Evolutionary conservation across 2,888 invertebrate species (phyloP), one percentile per base, ranked within the genome.

Genomic region (Vesta saturnalis): DNA sequence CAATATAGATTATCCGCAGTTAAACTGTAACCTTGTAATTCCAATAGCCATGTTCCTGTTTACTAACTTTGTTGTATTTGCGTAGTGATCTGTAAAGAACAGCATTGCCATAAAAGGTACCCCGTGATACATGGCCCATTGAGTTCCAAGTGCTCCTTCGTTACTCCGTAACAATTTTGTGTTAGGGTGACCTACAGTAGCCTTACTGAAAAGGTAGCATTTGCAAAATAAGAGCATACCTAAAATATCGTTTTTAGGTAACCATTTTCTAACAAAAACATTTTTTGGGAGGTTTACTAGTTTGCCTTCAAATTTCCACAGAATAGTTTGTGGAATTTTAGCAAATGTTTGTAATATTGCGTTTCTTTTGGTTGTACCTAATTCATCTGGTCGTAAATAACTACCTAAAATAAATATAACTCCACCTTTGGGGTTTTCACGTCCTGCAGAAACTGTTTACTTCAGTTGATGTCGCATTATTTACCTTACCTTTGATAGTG

Each of bases 341-440:
- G 74, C 69, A 70, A 85, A 84, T 4, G 80, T 80, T 0, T 72
- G 57, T 47, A 77, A 65, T 12, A 74, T 71, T 16, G 72, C 71
- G 54, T 75, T 67, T 10, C n/a, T 54, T 22, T 15, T 16, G 1
- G 23, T 8, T 18, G 71, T 63, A 1, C 78, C 69, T 60, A 84
- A 64, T 0, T 71, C 49, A 35, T 75, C 73, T 5, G 77, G 75
- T 58, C 76, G 74, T 4, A 82, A 61, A 30, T 80, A 79, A 0
- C 82, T 77, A 2, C 83, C 84, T 43, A 84, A 71, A 18, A 82
- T 81, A 72, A 83, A 82, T 23, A 84, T 79, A 2, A 81, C 78
- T 0, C 83, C 83, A 16, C 80, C 62, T 46, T 73, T 72, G 1
- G 81, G 75, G 4, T 73, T 73, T 66, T 14, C 15, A 66, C 35